Evolutionary conservation across 2,113 vertebrate species (phyloP), one percentile per base, ranked within the genome.

Genomic region (Brachypteracias leptosomus): DNA sequence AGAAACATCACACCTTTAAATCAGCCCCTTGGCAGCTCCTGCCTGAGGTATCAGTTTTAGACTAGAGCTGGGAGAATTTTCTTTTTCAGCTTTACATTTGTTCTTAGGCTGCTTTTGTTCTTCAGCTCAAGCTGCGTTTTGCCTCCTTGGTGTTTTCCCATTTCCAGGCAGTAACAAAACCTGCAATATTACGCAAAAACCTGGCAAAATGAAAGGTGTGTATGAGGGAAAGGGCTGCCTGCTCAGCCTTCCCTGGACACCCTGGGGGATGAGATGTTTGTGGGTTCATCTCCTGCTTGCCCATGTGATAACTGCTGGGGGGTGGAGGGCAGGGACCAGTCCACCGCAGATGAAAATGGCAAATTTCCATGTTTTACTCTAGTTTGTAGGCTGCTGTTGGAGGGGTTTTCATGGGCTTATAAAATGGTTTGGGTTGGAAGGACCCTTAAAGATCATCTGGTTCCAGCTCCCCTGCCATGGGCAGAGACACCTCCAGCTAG

Each of bases 261-360:
- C 0, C 6, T 11, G 44, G 7, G 28, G 47, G 5, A 24, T 20
- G 46, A 11, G 3, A n/a, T 0, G 2, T n/a, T 31, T 10, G 24
- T 11, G 51, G 11, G n/a, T 25, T 51, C 67, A 8, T 38, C 31
- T 46, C 54, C 31, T 9, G 5, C 21, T n/a, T 80, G 35, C 51
- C 46, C 28, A 16, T 19, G 16, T 2, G 17, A 9, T 0, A 3
- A 18, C 15, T 29, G 14, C 31, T 20, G 33, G n/a, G 57, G 33
- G 28, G n/a, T 5, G 40, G 14, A 16, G 57, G 7, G 16, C 14
- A 7, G 33, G 40, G 7, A 3, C 13, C 52, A 18, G 13, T 57
- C 13, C 14, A 3, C 2, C 24, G 3, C 8, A n/a, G 15, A n/a
- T 28, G 20, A 18, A 49, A 74, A 61, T 2, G 10, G 15, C 6